A percentile compares a stretch with the other conserved stretches of the same genome.
These are phyloP conservation scores for Drosophila borborema DNA, from an alignment of 2,888 invertebrate genomes.

Conservation along the genomic window DNA sequence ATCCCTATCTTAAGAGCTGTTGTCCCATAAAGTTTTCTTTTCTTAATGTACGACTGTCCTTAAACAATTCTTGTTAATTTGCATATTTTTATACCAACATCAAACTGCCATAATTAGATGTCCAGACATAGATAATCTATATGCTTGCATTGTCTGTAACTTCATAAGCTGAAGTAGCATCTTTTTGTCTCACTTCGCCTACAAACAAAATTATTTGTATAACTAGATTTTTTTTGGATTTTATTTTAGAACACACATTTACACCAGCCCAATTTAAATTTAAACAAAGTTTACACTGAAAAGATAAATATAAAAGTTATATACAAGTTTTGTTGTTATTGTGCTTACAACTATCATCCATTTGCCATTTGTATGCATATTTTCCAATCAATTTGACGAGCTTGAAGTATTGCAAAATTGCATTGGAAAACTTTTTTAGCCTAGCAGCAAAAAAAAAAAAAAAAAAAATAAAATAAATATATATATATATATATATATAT, in stretches of 20 bases:
- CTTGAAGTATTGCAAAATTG: conserved; percentile 42
- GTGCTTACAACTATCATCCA: conserved; percentile 7
- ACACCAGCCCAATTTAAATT: not conserved
- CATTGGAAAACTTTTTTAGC: conserved; percentile 54
- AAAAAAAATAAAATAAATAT: conserved; percentile 45
- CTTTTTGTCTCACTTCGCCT: too few relatives aligned
- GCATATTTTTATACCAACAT: too few relatives aligned
- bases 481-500: too few relatives aligned
- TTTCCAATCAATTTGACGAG: conserved; percentile 62
- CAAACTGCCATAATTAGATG: too few relatives aligned
- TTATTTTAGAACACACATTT: not conserved
- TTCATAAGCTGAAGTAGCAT: too few relatives aligned
- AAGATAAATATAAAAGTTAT: not conserved
- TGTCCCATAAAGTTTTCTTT: too few relatives aligned
- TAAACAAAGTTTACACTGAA: not conserved
- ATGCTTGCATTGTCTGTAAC: too few relatives aligned
- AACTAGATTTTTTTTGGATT: not conserved
- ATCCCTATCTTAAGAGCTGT: too few relatives aligned
- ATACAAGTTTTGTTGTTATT: conserved; percentile 8
- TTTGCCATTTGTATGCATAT: conserved; percentile 22
- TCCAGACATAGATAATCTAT: too few relatives aligned
- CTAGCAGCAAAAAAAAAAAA: conserved; percentile 23
- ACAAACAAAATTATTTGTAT: not conserved
- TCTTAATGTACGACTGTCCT: too few relatives aligned
- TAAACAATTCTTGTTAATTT: too few relatives aligned